A percentile compares a stretch with the other conserved stretches of the same genome.
Evolutionary conservation across 2,797 vertebrate species (phyloP).

Genomic region (Propithecus perrieri): DNA sequence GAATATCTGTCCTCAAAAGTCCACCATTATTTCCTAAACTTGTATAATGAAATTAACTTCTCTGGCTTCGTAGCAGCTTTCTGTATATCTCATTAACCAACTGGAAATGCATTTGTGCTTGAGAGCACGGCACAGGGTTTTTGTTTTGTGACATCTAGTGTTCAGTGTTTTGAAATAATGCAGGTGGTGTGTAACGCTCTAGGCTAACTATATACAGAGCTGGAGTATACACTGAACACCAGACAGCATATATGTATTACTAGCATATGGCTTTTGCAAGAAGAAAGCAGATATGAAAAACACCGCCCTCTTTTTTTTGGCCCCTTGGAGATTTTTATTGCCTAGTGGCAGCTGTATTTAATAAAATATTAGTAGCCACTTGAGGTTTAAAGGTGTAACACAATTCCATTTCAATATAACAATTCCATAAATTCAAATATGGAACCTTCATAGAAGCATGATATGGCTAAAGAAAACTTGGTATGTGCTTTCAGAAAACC

Average conservation of each 20-base stretch:
- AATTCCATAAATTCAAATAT: slow-evolving; percentile 89
- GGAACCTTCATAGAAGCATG: slow-evolving; percentile 76
- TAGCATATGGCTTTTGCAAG: slow-evolving; percentile 75
- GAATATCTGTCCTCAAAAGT: slow-evolving; percentile 78
- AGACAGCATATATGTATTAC: slow-evolving; percentile 56
- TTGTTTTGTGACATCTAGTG: slow-evolving; percentile 71
- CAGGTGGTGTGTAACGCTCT: slow-evolving; percentile 44
- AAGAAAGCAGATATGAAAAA: slow-evolving; percentile 84
- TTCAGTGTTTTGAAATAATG: slow-evolving; percentile 73
- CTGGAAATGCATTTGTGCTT: slow-evolving; percentile 65
- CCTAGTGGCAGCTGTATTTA: slow-evolving; percentile 87
- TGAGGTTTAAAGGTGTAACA: slow-evolving; percentile 87
- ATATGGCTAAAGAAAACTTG: slow-evolving; percentile 78
- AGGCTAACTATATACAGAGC: slow-evolving; percentile 61
- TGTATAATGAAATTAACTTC: slow-evolving; percentile 80
- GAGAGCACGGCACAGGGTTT: slow-evolving; percentile 65
- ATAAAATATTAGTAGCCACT: slow-evolving; percentile 88
- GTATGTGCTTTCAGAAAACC: slow-evolving; percentile 14
- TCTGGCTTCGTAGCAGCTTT: slow-evolving; percentile 58
- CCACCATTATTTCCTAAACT: slow-evolving; percentile 75
- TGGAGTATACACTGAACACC: slow-evolving; percentile 49
- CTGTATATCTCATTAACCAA: slow-evolving; percentile 76
- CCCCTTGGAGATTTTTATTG: slow-evolving; percentile 85
- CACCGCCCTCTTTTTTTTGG: slow-evolving; percentile 58
- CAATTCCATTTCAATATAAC: slow-evolving; percentile 88